Evolutionary conservation across 1,140 invertebrate species (phyloP).

Genomic region (Alviniconcha marisindica): DNA sequence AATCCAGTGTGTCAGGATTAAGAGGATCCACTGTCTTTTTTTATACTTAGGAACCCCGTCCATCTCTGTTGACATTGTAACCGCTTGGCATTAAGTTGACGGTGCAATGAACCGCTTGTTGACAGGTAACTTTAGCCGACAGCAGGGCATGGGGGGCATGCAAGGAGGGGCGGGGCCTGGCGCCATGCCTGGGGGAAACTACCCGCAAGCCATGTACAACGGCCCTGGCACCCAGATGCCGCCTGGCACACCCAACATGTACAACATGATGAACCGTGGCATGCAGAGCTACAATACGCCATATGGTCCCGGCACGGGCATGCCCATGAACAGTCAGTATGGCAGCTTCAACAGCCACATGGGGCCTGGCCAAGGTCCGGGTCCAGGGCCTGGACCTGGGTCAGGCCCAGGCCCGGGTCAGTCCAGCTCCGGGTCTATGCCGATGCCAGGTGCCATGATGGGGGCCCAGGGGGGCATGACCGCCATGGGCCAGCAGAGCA

Average conservation of each 20-base stretch:
- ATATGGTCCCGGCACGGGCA: conserved; percentile 53
- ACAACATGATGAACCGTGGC: conserved; percentile 66
- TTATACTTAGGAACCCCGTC: no score
- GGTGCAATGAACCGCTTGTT: background rate
- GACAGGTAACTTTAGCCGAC: conserved; percentile 47
- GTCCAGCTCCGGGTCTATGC: conserved; percentile 35
- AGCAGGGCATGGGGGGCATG: conserved; percentile 44
- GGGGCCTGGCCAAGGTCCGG: conserved; percentile 56
- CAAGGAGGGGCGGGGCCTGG: conserved; percentile 29
- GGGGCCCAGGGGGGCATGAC: conserved; percentile 5
- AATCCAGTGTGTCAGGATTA: no score
- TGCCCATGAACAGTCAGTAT: conserved; percentile 70
- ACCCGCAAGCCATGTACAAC: conserved; percentile 71
- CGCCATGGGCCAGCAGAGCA: conserved; percentile 47
- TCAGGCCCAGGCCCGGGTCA: conserved; percentile 15
- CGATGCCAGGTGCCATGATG: conserved; percentile 36
- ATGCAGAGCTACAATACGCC: conserved; percentile 59
- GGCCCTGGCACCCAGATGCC: conserved; percentile 66
- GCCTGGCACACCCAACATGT: conserved; percentile 52
- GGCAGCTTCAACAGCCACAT: conserved; percentile 66
- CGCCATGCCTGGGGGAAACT: conserved; percentile 55
- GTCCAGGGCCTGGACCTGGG: conserved; percentile 32
- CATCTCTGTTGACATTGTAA: background rate
- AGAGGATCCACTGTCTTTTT: no score
- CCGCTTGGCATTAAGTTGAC: background rate